These are phyloP conservation scores for Notarius quadriscutis DNA, from an alignment of 2,113 vertebrate genomes.

Conservation along the genomic window DNA sequence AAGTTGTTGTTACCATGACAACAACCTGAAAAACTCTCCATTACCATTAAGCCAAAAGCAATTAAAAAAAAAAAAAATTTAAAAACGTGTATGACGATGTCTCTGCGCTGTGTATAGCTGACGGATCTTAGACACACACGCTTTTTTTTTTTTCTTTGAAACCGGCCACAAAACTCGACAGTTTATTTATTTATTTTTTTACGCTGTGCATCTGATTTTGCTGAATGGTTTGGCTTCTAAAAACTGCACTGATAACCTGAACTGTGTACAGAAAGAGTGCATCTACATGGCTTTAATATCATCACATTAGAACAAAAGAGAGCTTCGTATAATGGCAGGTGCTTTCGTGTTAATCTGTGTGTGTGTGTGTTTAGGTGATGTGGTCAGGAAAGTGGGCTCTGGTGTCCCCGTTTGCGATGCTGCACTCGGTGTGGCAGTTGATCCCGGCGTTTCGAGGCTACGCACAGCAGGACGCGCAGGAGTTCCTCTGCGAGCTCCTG, in stretches of 20 bases:
- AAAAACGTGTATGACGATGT: neutral
- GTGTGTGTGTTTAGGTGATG: constrained; percentile 76
- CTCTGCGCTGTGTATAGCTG: neutral
- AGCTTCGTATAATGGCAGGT: too few species aligned
- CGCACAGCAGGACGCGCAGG: constrained; percentile 98
- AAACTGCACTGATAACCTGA: neutral
- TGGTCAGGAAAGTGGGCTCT: constrained; percentile 98
- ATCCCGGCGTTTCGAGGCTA: constrained; percentile 96
- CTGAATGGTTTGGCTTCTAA: neutral
- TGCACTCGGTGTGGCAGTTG: constrained; percentile 97
- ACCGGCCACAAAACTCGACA: neutral
- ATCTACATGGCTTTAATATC: neutral
- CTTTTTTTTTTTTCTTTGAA: neutral
- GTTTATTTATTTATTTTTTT: neutral
- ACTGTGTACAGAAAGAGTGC: neutral
- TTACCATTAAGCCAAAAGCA: neutral
- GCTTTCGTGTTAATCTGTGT: neutral
- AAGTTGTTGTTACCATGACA: neutral
- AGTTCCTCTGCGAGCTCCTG: constrained; percentile 94
- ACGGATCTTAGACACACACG: neutral
- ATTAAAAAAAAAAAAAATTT: neutral
- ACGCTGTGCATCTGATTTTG: neutral
- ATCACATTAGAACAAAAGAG: too few species aligned
- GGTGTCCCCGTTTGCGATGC: constrained; percentile 97
- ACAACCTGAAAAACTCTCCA: neutral